phyloP scores from a whole-genome alignment of 2,888 invertebrate genomes.

The Encarsia formosa region DNA sequence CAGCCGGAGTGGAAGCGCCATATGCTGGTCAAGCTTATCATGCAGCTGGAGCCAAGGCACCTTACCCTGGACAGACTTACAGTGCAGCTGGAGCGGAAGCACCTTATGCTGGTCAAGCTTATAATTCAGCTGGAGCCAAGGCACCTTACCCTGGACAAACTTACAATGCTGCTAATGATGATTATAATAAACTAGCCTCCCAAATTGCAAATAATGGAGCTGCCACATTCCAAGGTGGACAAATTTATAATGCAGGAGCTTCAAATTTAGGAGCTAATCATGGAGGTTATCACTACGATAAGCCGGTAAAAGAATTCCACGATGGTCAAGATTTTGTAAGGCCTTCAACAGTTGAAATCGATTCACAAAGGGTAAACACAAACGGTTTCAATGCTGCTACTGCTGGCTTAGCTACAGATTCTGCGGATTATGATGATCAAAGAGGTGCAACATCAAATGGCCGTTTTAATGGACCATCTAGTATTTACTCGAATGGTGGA shows the following conservation, averaged over 20 bases:
- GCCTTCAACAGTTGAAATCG: background rate
- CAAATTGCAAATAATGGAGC: no score
- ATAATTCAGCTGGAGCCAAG: background rate
- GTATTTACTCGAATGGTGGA: background rate
- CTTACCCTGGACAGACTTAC: background rate
- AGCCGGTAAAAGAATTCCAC: background rate
- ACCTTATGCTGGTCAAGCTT: constrained; percentile 7
- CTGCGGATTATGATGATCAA: constrained; percentile 22
- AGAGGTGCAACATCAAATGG: background rate
- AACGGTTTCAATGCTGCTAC: background rate
- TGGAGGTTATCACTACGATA: background rate
- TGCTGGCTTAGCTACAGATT: background rate
- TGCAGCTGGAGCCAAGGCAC: no score
- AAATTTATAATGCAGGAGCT: no score
- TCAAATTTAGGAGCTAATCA: no score
- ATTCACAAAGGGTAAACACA: background rate
- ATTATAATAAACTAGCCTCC: background rate
- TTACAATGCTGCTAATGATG: background rate
- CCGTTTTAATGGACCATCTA: constrained; percentile 8
- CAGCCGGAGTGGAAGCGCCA: constrained; percentile 4
- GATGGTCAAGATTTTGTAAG: background rate
- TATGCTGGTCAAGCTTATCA: no score
- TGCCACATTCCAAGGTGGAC: no score
- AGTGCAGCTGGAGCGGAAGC: background rate
- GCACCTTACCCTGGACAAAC: background rate